phyloP scores from a whole-genome alignment of 2,888 invertebrate genomes.

The Ochropleura plecta region DNA sequence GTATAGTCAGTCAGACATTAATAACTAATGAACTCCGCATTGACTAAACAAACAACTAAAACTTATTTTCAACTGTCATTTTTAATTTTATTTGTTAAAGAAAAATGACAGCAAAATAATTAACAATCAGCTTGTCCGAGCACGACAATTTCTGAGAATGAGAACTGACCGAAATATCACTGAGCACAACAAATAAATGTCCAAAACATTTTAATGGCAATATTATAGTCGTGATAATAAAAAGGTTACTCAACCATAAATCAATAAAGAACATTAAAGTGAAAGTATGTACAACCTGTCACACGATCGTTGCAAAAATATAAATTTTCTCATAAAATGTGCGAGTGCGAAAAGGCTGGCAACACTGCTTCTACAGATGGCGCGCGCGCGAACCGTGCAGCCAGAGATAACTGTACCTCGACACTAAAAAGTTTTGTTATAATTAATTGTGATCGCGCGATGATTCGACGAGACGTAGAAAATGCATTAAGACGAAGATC shows the following conservation, averaged over 20 bases:
- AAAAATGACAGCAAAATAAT: constrained; percentile 47
- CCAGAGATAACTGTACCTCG: constrained; percentile 55
- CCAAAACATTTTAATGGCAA: constrained; percentile 38
- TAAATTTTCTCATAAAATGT: constrained; percentile 65
- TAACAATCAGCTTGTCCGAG: constrained; percentile 15
- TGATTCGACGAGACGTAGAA: constrained; percentile 53
- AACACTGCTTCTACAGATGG: constrained; percentile 43
- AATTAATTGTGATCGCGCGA: constrained; percentile 51
- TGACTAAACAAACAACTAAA: not conserved
- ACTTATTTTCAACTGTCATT: not conserved
- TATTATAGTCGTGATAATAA: constrained; percentile 51
- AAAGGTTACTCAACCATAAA: constrained; percentile 49
- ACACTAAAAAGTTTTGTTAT: constrained; percentile 54
- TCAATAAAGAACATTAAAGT: constrained; percentile 60
- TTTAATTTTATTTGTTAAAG: constrained; percentile 2
- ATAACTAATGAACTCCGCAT: not conserved
- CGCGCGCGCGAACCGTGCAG: constrained; percentile 53
- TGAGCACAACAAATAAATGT: constrained; percentile 54
- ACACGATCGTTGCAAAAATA: constrained; percentile 48
- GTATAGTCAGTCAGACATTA: not conserved
- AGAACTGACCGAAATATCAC: constrained; percentile 39
- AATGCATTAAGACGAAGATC: constrained; percentile 57
- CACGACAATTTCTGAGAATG: constrained; percentile 30
- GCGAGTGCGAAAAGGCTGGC: constrained; percentile 60
- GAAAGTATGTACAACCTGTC: constrained; percentile 64